A percentile compares a stretch with the other conserved stretches of the same genome.
These are phyloP conservation scores for Acrossocheilus wenchowensis DNA, from an alignment of 2,797 vertebrate genomes.

Conservation along the genomic window DNA sequence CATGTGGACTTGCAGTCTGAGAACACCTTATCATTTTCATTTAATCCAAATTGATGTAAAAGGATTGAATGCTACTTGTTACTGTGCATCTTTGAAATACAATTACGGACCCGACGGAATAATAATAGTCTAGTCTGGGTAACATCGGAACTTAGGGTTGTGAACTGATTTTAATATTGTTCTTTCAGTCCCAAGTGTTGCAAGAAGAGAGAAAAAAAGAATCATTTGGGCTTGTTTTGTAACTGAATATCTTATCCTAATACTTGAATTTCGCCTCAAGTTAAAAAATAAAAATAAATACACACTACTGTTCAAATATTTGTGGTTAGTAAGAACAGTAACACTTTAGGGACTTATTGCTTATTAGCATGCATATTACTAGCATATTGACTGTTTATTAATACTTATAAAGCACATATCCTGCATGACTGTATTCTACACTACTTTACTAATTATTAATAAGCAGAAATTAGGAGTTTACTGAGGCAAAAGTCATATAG, in stretches of 20 bases:
- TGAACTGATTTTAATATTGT: conserved; percentile 39
- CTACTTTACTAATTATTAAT: neutral
- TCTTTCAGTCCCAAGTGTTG: conserved; percentile 12
- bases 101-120: conserved; percentile 29
- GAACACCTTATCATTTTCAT: conserved; percentile 54
- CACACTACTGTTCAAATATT: neutral
- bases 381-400: neutral
- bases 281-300: neutral
- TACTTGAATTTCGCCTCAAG: neutral
- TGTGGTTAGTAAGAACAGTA: neutral
- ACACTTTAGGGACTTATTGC: neutral
- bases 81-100: conserved; percentile 46
- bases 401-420: neutral
- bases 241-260: neutral
- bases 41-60: conserved; percentile 50
- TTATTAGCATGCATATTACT: neutral
- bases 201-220: neutral
- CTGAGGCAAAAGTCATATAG: no score
- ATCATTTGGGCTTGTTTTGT: neutral
- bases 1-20: conserved; percentile 24
- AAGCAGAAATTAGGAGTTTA: no score
- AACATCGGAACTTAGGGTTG: conserved; percentile 13
- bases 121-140: conserved; percentile 26
- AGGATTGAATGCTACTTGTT: conserved; percentile 40
- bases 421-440: neutral